Conservation (phyloP, 2,888 invertebrate genomes). For the Rhopalosiphum nymphaeae region DNA sequence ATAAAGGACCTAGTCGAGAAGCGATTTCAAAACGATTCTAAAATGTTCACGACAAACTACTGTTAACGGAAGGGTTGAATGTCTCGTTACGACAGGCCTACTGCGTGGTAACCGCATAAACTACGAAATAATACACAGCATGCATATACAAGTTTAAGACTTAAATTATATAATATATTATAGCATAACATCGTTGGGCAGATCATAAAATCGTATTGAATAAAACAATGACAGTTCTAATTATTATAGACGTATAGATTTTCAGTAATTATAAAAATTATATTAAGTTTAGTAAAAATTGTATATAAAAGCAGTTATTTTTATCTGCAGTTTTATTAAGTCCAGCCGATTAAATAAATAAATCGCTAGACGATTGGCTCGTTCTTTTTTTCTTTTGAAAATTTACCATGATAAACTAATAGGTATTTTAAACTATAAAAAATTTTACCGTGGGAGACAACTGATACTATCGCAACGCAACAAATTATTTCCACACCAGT, state of each 20-base stretch:
- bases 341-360: background rate
- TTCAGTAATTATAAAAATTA: background rate
- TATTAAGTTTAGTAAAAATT: background rate
- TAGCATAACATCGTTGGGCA: background rate
- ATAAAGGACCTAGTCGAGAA: background rate
- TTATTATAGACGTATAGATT: background rate
- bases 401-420: background rate
- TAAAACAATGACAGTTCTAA: background rate
- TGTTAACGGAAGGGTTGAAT: background rate
- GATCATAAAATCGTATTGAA: background rate
- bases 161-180: too few species aligned
- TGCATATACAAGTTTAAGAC: too few species aligned
- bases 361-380: background rate
- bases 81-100: background rate
- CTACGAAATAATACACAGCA: background rate
- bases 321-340: background rate
- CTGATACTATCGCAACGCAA: slow-evolving; percentile 26
- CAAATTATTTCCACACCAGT: slow-evolving; percentile 38
- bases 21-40: background rate
- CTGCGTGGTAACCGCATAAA: background rate
- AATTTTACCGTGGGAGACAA: slow-evolving; percentile 35
- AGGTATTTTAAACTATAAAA: slow-evolving; percentile 19
- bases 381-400: background rate
- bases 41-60: background rate
- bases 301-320: background rate